Base-by-base conservation (phyloP, 2,797 vertebrate species). In the Percopsis omiscomaycus region DNA sequence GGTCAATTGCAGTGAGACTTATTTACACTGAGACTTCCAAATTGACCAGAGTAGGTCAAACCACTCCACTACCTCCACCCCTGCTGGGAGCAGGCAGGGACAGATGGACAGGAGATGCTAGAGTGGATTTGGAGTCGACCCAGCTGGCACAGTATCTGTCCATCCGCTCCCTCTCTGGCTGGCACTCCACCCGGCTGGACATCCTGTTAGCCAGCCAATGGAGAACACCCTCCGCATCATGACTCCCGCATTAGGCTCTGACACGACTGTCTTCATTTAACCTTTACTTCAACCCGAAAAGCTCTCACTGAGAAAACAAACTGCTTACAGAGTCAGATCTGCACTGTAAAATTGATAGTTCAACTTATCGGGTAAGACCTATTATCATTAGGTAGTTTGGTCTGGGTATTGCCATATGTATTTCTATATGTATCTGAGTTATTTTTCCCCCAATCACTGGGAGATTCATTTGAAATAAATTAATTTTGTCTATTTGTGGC, bases 71-170 rank as follows among this genome's bases (percentile, higher is more conserved):
- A 76, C 82, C 75, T 82, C 71, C 65, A 69, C 75, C 75, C 77
- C 61, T 15, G 71, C 66, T 67, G 84, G 61, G 74, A 79, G 71
- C 67, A 61, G n/a, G 66, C 12, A 64, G 71, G 77, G 83, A 86
- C 89, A 90, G 90, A 90, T 91, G 90, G 90, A 81, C 82, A 80
- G 81, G 84, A 87, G 86, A 86, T 68, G 81, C 78, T 83, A 79
- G 68, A 82, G 83, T 69, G 81, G 81, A 84, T 78, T 74, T 86
- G 84, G 84, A 89, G 54, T 62, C 4, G 3, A 51, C 76, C 82
- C 87, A 87, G 79, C 77, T 75, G 46, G 70, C 83, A 84, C 85
- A 83, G 86, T 74, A 77, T 87, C 86, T 70, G 75, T 85, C 85
- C 85, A 78, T 88, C 86, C 84, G 81, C 80, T 83, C 67, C 15